A percentile compares a stretch with the other conserved stretches of the same genome.
These are phyloP conservation scores for Anodontia alba DNA, from an alignment of 2,888 invertebrate species.

Conservation along the genomic window DNA sequence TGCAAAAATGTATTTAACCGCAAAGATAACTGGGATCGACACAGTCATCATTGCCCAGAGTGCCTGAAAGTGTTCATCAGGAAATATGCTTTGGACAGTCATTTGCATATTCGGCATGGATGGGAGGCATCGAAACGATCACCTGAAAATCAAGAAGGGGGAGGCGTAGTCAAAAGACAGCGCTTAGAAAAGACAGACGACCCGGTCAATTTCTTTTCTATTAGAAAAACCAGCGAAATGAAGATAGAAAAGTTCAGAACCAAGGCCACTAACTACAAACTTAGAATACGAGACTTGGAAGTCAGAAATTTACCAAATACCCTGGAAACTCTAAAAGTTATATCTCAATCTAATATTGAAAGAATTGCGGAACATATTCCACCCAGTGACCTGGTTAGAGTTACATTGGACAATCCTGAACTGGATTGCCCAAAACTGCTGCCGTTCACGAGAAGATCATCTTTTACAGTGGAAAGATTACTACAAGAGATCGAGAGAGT, in stretches of 20 bases:
- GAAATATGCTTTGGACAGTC: no score
- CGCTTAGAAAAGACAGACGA: no score
- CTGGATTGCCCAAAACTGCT: conserved; percentile 35
- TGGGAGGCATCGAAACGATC: no score
- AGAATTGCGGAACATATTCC: conserved; percentile 12
- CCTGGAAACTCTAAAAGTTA: conserved; percentile 1
- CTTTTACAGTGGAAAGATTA: conserved; percentile 36
- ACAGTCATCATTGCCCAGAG: no score
- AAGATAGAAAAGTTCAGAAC: background rate
- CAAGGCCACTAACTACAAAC: background rate
- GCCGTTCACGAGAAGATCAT: conserved; percentile 29
- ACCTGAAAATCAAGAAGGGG: no score
- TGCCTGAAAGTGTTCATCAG: no score
- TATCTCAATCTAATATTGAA: conserved; percentile 22
- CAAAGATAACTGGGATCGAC: no score
- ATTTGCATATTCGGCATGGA: no score
- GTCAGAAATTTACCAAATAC: background rate
- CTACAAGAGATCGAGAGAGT: conserved; percentile 50
- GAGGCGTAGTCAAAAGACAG: no score
- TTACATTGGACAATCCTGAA: conserved; percentile 43
- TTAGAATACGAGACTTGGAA: conserved; percentile 13
- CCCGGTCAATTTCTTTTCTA: no score
- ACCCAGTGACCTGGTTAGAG: conserved; percentile 31
- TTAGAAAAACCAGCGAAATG: no score
- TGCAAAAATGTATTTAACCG: no score